phyloP scores from a whole-genome alignment of 2,113 vertebrate species.

The Epinephelus cyanopodus region DNA sequence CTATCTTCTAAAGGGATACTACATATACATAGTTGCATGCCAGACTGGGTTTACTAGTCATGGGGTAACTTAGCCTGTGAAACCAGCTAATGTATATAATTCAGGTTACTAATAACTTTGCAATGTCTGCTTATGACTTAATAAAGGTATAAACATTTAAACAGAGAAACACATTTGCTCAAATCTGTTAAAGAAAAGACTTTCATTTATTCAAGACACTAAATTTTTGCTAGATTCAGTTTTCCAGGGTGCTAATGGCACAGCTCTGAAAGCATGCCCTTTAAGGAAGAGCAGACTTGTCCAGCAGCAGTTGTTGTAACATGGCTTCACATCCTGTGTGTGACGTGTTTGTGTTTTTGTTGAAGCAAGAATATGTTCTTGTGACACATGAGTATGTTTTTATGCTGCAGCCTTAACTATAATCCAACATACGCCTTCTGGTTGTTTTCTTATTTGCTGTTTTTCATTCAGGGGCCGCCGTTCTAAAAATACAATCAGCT shows the following conservation, averaged over 20 bases:
- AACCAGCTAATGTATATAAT: too few species aligned
- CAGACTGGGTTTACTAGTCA: too few species aligned
- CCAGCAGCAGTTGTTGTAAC: neutral
- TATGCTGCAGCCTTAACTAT: constrained; percentile 22
- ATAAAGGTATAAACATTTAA: too few species aligned
- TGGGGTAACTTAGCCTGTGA: neutral
- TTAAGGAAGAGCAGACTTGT: neutral
- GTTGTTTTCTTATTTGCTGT: constrained; percentile 31
- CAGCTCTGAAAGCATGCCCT: neutral
- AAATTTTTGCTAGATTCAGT: neutral
- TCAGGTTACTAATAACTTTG: neutral
- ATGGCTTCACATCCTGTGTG: constrained; percentile 5
- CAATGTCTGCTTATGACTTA: too few species aligned
- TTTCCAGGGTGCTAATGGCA: neutral
- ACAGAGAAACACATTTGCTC: too few species aligned
- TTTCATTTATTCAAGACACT: neutral
- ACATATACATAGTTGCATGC: neutral
- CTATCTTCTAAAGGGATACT: too few species aligned
- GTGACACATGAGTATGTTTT: constrained; percentile 36
- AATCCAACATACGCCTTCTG: constrained; percentile 28
- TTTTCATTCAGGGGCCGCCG: neutral
- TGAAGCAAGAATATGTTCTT: constrained; percentile 27
- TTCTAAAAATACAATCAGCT: constrained; percentile 63
- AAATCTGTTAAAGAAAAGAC: neutral
- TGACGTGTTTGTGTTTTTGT: constrained; percentile 20